Percentiles rank a stretch among this genome's conserved stretches.
Evolutionary conservation across 2,113 vertebrate genomes (phyloP).

Genomic region (Psettodes erumei): DNA sequence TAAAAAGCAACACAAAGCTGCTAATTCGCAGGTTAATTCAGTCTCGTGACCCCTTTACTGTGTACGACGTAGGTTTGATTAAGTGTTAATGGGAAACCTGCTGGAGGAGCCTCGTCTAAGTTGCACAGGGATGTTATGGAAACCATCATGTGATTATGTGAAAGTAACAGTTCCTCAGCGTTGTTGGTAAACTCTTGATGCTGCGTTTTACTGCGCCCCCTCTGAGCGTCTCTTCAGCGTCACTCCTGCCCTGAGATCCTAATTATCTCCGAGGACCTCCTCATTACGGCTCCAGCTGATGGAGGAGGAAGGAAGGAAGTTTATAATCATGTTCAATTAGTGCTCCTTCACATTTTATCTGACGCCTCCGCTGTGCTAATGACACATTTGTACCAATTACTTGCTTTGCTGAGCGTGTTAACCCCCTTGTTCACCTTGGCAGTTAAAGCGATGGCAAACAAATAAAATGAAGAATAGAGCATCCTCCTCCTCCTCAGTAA

Average conservation of each 20-base stretch:
- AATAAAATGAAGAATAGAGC: constrained; percentile 4
- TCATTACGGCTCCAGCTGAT: constrained; percentile 72
- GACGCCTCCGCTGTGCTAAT: constrained; percentile 80
- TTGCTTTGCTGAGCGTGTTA: constrained; percentile 85
- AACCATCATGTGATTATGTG: background rate
- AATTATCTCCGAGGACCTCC: constrained; percentile 76
- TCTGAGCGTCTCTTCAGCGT: constrained; percentile 30
- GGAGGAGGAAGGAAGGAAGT: constrained; percentile 79
- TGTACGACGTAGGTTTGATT: background rate
- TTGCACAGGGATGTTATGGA: background rate
- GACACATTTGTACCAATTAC: constrained; percentile 86
- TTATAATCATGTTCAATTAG: constrained; percentile 85
- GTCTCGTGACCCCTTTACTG: background rate
- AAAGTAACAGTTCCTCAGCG: background rate
- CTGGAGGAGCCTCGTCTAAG: background rate
- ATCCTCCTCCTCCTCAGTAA: background rate
- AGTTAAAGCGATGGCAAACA: constrained; percentile 61
- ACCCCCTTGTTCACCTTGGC: constrained; percentile 72
- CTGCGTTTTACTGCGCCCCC: constrained; percentile 16
- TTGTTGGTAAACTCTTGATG: constrained; percentile 1
- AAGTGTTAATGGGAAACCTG: constrained; percentile 5
- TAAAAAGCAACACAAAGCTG: background rate
- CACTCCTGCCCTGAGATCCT: constrained; percentile 68
- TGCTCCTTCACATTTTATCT: constrained; percentile 81
- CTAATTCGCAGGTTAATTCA: background rate